phyloP scores from a whole-genome alignment of 1,140 invertebrate genomes.

The Copidosoma floridanum region DNA sequence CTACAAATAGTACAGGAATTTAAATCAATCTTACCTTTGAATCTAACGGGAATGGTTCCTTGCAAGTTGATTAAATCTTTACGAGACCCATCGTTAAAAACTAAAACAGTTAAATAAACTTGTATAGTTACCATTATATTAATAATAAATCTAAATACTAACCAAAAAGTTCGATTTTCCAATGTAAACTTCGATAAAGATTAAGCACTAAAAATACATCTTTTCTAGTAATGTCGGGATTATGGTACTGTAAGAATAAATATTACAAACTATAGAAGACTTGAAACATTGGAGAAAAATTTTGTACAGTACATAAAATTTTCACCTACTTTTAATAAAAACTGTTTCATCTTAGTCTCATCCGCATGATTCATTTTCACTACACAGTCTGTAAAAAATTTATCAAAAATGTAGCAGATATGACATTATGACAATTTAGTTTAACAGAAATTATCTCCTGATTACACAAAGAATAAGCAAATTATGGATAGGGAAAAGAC shows the following conservation, averaged over 20 bases:
- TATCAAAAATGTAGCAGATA: no score
- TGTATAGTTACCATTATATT: background rate
- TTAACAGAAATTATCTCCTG: no score
- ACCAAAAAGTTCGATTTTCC: constrained; percentile 67
- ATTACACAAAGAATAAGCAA: no score
- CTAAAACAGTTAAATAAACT: constrained; percentile 59
- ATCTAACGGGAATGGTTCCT: constrained; percentile 91
- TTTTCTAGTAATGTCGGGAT: constrained; percentile 71
- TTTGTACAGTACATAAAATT: background rate
- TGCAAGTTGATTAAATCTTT: constrained; percentile 82
- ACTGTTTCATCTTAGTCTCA: constrained; percentile 58
- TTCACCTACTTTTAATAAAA: constrained; percentile 53
- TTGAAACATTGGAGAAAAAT: background rate
- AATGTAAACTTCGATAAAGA: constrained; percentile 71
- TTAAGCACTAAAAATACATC: constrained; percentile 72
- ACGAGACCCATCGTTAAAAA: constrained; percentile 85
- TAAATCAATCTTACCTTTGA: constrained; percentile 86
- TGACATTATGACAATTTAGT: no score
- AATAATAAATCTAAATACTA: constrained; percentile 39
- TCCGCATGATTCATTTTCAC: constrained; percentile 49
- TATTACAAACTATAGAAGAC: background rate
- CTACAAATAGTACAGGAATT: no score
- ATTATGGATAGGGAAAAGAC: no score
- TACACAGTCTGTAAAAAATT: no score
- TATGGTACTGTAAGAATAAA: constrained; percentile 63